Conservation (phyloP, 2,113 vertebrate genomes). For the Ctenodactylus gundi region DNA sequence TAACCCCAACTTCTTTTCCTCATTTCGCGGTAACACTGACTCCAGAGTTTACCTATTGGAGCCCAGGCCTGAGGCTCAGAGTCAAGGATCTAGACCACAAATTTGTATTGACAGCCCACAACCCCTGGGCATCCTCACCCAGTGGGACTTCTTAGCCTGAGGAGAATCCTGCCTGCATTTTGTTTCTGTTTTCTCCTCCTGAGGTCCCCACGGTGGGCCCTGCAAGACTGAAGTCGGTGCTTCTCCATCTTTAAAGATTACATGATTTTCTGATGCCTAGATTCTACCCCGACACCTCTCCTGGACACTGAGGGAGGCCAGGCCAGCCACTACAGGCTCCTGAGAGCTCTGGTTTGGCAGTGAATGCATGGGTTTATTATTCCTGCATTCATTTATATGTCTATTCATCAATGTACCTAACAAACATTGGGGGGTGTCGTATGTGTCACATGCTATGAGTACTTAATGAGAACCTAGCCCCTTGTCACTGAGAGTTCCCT, state of each 20-base stretch:
- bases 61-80: not conserved
- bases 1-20: not conserved
- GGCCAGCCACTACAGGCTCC: not conserved
- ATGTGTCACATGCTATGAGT: not conserved
- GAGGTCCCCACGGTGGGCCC: too few species aligned
- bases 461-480: not conserved
- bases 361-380: not conserved
- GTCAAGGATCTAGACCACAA: not conserved
- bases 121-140: too few species aligned
- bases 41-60: not conserved
- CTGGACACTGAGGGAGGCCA: too few species aligned
- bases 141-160: too few species aligned
- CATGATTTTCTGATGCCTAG: too few species aligned
- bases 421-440: not conserved
- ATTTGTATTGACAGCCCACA: too few species aligned
- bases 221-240: too few species aligned
- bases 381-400: not conserved
- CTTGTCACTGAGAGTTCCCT: not conserved
- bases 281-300: too few species aligned
- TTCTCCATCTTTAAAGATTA: too few species aligned
- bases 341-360: not conserved
- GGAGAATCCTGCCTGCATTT: too few species aligned
- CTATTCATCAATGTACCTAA: not conserved
- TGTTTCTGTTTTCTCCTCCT: too few species aligned
- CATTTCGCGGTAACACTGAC: not conserved